These are phyloP conservation scores for Pseudochirops corinnae DNA, from an alignment of 2,797 vertebrate genomes.

Conservation along the genomic window DNA sequence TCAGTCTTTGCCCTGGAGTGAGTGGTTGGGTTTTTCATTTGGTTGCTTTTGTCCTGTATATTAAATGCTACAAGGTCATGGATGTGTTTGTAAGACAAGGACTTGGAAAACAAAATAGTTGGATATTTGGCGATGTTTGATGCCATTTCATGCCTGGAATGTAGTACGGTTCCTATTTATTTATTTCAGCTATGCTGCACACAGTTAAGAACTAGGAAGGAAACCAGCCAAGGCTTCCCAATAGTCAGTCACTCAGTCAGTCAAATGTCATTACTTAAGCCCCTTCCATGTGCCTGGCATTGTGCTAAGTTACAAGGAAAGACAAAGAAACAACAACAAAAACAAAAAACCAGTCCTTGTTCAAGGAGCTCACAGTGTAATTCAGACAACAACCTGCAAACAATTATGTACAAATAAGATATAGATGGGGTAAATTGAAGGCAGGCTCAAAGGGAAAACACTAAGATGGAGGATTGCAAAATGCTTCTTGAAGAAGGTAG, in stretches of 20 bases:
- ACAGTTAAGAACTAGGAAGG: background rate
- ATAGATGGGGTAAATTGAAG: background rate
- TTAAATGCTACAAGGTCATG: conserved; percentile 12
- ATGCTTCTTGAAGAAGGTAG: background rate
- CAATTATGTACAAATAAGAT: background rate
- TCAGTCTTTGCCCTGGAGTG: background rate
- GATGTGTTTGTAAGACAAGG: conserved; percentile 35
- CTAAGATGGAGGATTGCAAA: background rate
- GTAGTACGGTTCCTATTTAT: background rate
- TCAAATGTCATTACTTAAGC: background rate
- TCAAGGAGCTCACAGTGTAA: background rate
- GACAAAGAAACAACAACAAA: background rate
- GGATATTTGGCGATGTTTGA: conserved; percentile 8
- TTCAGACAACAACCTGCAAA: background rate
- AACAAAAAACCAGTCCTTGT: background rate
- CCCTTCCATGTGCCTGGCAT: background rate
- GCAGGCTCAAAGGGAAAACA: background rate
- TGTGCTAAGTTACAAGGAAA: background rate
- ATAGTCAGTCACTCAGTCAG: background rate
- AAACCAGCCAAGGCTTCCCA: background rate
- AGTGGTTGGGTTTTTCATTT: background rate
- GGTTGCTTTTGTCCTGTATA: background rate
- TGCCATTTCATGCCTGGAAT: background rate
- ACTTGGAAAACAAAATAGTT: conserved; percentile 48
- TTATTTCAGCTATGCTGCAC: background rate